Conservation (phyloP, 2,797 vertebrate genomes). For the Anguilla pacifica region DNA sequence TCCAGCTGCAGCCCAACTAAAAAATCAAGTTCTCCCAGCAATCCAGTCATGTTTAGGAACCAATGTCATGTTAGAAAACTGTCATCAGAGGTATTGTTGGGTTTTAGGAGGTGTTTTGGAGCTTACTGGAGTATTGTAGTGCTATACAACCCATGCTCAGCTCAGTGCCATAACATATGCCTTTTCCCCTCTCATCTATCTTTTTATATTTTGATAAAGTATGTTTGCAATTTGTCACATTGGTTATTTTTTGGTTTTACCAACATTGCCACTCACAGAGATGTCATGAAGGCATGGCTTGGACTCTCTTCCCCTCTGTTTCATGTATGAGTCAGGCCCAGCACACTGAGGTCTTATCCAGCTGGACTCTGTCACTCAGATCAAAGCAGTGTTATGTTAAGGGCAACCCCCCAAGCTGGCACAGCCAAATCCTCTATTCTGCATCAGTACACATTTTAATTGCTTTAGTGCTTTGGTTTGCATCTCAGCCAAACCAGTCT, state of each 20-base stretch:
- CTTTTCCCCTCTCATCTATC: neutral
- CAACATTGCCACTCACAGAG: neutral
- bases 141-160: neutral
- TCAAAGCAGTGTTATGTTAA: slow-evolving; percentile 6
- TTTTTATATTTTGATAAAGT: neutral
- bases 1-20: neutral
- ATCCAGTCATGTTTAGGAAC: neutral
- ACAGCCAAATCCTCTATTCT: neutral
- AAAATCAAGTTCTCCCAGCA: neutral
- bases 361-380: slow-evolving; percentile 4
- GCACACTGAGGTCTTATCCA: neutral
- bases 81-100: neutral
- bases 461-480: neutral
- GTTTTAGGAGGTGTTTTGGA: neutral
- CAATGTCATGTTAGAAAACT: neutral
- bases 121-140: too few relatives aligned
- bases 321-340: neutral
- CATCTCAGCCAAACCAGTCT: neutral
- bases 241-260: neutral
- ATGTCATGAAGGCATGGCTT: neutral
- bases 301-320: neutral
- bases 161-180: too few relatives aligned
- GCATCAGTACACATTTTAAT: slow-evolving; percentile 16
- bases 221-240: neutral
- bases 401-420: neutral